A percentile compares a stretch with the other conserved stretches of the same genome.
Conservation (phyloP, 1,140 invertebrate species). For the Conus ventricosus region DNA sequence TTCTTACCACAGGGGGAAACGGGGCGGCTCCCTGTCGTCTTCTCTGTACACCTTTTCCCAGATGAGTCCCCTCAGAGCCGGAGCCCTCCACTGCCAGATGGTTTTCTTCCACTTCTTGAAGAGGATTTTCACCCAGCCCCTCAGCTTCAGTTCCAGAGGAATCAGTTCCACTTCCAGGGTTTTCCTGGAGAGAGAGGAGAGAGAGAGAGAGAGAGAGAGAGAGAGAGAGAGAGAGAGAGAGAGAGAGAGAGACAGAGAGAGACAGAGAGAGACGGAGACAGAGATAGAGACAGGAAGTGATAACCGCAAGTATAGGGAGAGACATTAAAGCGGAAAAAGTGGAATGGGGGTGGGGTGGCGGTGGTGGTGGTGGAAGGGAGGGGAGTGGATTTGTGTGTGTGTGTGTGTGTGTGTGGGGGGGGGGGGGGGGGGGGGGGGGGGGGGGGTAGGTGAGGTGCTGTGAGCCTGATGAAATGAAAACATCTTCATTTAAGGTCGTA, state of each 20-base stretch:
- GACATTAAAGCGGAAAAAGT: too few species aligned
- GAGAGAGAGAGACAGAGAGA: not conserved
- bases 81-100: constrained; percentile 46
- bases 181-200: constrained; percentile 29
- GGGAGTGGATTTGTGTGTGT: too few species aligned
- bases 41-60: constrained; percentile 36
- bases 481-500: too few species aligned
- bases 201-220: constrained; percentile 7
- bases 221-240: constrained; percentile 4
- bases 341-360: too few species aligned
- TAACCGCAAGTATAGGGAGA: not conserved
- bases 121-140: constrained; percentile 38
- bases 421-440: too few species aligned
- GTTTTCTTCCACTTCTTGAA: constrained; percentile 25
- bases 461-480: too few species aligned
- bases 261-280: not conserved
- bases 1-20: too few species aligned
- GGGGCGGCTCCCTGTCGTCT: not conserved
- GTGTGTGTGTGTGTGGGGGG: too few species aligned
- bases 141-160: constrained; percentile 42
- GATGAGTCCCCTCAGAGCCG: constrained; percentile 34
- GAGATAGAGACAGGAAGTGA: not conserved
- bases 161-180: constrained; percentile 41
- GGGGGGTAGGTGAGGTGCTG: too few species aligned
- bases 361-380: too few species aligned